Evolutionary conservation across 2,113 vertebrate genomes (phyloP), one percentile per base, ranked within the genome.

Genomic region (Myrmecophaga tridactyla): DNA sequence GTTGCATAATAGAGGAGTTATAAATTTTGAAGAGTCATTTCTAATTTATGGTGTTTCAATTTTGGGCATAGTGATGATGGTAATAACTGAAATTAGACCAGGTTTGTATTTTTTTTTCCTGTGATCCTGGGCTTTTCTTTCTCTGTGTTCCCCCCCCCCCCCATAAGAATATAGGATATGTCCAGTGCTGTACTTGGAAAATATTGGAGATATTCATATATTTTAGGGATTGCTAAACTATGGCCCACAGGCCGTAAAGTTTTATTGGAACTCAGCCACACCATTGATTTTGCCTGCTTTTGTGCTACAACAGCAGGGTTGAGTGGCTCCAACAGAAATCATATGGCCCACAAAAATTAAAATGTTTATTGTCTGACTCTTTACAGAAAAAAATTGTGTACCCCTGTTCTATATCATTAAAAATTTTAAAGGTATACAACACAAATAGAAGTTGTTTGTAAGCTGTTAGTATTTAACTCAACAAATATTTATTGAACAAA

Each of bases 401-500:
- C 18, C 29, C 17, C 7, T 75, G 7, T 76, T 92, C 43, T 51
- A 0, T 63, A 81, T 92, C 65, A 81, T 86, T 89, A 63, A 56
- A 48, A 41, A 75, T 94, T 94, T 92, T 83, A 88, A 96, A 93
- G 18, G 20, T 51, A 29, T 43, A 72, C 6, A 63, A 0, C 56
- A n/a, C 88, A 85, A 93, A 34, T 91, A 36, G 36, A 12, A 29
- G 36, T 76, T 89, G 25, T 4, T 94, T 86, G 92, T 92, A 83
- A 15, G 21, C n/a, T 63, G 3, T 86, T 70, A 86, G 31, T 88
- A 90, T 58, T 95, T 81, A 92, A 96, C 81, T 95, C 36, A 87
- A 62, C 56, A n/a, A 87, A 62, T 46, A n/a, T 39, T 36, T 81
- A 31, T 60, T 89, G 83, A 85, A 75, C 43, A 85, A 60, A 73